Base-by-base conservation (phyloP, 2,113 vertebrate species). In the Coracopsis vasa region DNA sequence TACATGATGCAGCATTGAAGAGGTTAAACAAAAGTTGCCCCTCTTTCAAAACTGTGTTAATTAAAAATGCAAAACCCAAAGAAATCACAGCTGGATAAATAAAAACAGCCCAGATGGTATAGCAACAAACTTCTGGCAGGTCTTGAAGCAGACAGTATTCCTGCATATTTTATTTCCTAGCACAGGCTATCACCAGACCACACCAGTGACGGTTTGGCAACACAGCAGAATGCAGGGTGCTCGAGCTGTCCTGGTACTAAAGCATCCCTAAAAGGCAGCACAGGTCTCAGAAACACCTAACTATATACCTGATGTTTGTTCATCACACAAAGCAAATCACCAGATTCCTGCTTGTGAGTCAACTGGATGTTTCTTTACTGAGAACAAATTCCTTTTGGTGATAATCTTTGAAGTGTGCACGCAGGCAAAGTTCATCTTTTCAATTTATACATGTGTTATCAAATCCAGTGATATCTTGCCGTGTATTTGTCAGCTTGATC, bases 71-170 rank as follows among this genome's bases (percentile, higher is more conserved):
- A 98, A 97, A 97, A 86, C 92, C 72, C 89, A 94, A 97, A 96
- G 97, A 98, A 97, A 94, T 92, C 97, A 97, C 97, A 98, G 96
- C 98, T 97, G 97, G 97, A 97, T 97, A 96, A 98, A 97, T 97
- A 93, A 97, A 97, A 97, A 86, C 94, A 95, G 95, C 92, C 97
- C 97, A 97, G 97, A 98, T 98, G 97, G 97, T 82, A 80, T 80
- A 95, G 94, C 91, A 97, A 90, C 95, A 97, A 97, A 97, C 96
- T 98, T 97, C 97, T 97, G 96, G 96, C 96, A 96, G 92, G 86
- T 96, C 95, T 96, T 80, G 91, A 94, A 95, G 97, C 91, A 96
- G 94, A 98, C 89, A 95, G 88, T 91, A 97, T 95, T 98, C 94
- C 92, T 97, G 95, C 66, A 92, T 97, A 98, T 98, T 98, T 97